phyloP scores from a whole-genome alignment of 2,113 vertebrate genomes.

The Prochilodus magdalenae region DNA sequence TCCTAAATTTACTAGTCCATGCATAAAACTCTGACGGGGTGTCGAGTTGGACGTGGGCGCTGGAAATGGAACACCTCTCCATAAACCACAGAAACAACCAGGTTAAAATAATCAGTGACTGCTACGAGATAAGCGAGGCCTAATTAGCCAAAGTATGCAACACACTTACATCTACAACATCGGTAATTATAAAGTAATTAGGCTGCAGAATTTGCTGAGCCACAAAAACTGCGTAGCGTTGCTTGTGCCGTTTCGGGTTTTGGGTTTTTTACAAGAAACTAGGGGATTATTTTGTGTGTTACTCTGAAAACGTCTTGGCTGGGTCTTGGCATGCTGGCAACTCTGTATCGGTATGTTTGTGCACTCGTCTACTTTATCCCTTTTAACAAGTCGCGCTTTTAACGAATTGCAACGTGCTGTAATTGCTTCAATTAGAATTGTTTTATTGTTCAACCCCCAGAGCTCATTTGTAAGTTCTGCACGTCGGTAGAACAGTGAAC shows the following conservation, averaged over 20 bases:
- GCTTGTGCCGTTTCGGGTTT: slow-evolving; percentile 20
- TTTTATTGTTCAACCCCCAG: too few relatives aligned
- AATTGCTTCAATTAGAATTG: too few relatives aligned
- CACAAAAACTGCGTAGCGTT: slow-evolving; percentile 24
- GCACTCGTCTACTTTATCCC: neutral
- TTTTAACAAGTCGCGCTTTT: neutral
- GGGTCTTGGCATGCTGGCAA: neutral
- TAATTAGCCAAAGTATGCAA: slow-evolving; percentile 18
- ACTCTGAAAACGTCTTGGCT: neutral
- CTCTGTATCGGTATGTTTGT: neutral
- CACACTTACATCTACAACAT: slow-evolving; percentile 28
- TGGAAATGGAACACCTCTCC: neutral
- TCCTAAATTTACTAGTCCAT: neutral
- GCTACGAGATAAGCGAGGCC: neutral
- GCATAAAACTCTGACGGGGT: slow-evolving; percentile 25
- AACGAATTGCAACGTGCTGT: neutral
- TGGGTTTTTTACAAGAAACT: slow-evolving; percentile 41
- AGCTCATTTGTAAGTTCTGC: neutral
- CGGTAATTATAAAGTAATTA: slow-evolving; percentile 41
- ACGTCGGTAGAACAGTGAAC: slow-evolving; percentile 4
- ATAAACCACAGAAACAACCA: slow-evolving; percentile 12
- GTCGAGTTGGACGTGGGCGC: neutral
- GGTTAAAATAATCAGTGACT: neutral
- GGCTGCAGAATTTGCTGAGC: slow-evolving; percentile 19
- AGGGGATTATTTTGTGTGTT: neutral